Base-by-base conservation (phyloP, 2,113 vertebrate genomes). In the Callipepla squamata region DNA sequence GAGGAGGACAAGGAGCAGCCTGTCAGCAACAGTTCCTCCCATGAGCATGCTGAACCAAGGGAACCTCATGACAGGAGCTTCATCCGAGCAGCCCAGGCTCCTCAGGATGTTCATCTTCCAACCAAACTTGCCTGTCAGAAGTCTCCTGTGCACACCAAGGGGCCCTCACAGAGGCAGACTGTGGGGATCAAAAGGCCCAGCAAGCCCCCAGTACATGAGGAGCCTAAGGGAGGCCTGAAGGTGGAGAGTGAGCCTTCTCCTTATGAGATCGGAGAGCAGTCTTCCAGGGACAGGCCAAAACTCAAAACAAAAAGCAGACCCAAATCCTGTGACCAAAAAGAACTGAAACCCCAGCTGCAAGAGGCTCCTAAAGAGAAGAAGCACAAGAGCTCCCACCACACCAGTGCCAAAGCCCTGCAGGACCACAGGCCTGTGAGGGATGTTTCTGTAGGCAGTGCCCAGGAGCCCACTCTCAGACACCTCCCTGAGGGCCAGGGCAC, bases 231-330 rank as follows among this genome's bases (percentile, higher is more conserved):
- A 62, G 85, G 92, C 68, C 53, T 97, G 48, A 93, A 68, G 32
- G 97, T 97, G 17, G 98, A 98, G 77, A 96, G 93, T 30, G 97
- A 98, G 47, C 96, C 96, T 9, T 90, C 76, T 36, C 93, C 94
- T 3, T 82, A 91, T 1, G 92, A 94, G 59, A 94, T 93, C n/a
- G 97, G 94, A 93, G 97, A 98, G n/a, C 91, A 94, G 47, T 73
- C 96, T 85, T 97, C 97, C 93, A 98, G 97, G 87, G 98, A 98
- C 50, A 98, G 97, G 90, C 98, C 97, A 8, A 98, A 98, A 92
- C 98, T 98, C 19, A 99, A 99, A 97, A 98, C 96, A 86, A 98
- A 99, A 98, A 91, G 70, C 8, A 96, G 93, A 47, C 96, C 87
- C 2, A 97, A 98, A 28, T 89, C 95, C 9, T 74, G 45, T 15